Percentiles rank a stretch among this genome's conserved stretches.
Conservation (phyloP, 2,888 invertebrate genomes). For the Pammene fasciana region DNA sequence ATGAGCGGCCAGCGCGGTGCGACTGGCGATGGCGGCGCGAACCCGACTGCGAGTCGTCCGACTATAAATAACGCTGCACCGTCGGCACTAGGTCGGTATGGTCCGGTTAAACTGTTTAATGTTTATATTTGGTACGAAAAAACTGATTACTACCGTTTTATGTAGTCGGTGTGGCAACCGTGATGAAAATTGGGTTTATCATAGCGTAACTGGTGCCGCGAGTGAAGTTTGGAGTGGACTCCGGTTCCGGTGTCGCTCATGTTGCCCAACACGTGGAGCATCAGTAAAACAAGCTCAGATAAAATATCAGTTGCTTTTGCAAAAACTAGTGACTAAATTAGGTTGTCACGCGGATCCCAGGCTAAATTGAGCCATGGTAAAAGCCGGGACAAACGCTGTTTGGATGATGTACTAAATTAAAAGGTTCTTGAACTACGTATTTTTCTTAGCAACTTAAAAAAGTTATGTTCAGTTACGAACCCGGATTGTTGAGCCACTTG, state of each 20-base stretch:
- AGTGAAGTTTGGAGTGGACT: background rate
- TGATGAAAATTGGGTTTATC: constrained; percentile 18
- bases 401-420: too few relatives aligned
- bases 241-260: background rate
- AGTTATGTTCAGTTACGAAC: too few relatives aligned
- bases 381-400: too few relatives aligned
- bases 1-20: constrained; percentile 65
- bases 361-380: too few relatives aligned
- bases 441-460: too few relatives aligned
- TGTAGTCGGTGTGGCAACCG: constrained; percentile 21
- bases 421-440: too few relatives aligned
- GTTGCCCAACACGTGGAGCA: too few relatives aligned
- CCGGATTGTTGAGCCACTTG: too few relatives aligned
- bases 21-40: constrained; percentile 36
- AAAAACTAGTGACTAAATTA: too few relatives aligned
- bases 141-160: constrained; percentile 49
- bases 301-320: too few relatives aligned
- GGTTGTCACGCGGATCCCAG: too few relatives aligned
- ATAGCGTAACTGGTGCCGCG: background rate
- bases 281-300: too few relatives aligned
- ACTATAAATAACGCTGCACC: constrained; percentile 53
- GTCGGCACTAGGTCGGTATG: constrained; percentile 73
- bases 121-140: constrained; percentile 49
- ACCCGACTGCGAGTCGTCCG: background rate
- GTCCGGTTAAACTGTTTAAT: constrained; percentile 27